These are phyloP conservation scores for Cotesia vestalis DNA, from an alignment of 1,140 invertebrate species.

Conservation along the genomic window DNA sequence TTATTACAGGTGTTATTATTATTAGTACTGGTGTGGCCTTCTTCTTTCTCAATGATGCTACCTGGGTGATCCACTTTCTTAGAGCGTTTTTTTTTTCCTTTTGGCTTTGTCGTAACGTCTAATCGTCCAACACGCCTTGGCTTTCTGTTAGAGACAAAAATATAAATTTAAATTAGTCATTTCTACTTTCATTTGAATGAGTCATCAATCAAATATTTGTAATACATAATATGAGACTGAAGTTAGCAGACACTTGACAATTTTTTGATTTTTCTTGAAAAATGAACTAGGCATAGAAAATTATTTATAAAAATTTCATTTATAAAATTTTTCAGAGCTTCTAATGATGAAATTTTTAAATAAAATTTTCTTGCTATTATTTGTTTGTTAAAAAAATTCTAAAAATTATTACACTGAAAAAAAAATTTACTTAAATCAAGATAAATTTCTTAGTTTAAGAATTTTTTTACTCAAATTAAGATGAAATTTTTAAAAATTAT, in stretches of 20 bases:
- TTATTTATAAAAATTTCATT: too few species aligned
- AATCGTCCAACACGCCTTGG: neutral
- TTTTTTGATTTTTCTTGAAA: too few species aligned
- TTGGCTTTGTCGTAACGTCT: slow-evolving; percentile 1
- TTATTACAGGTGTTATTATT: neutral
- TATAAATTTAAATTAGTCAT: neutral
- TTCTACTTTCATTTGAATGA: neutral
- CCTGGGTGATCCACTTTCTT: neutral
- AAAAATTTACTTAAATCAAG: too few species aligned
- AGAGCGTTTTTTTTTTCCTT: slow-evolving; percentile 11
- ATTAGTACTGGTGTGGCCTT: neutral
- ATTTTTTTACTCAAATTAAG: neutral
- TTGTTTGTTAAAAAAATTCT: too few species aligned
- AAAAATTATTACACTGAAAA: too few species aligned
- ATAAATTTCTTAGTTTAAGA: neutral
- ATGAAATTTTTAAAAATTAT: too few species aligned
- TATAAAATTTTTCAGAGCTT: too few species aligned
- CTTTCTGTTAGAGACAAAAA: neutral
- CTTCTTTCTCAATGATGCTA: neutral
- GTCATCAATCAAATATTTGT: slow-evolving; percentile 2
- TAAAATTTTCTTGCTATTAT: too few species aligned
- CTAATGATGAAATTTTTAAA: too few species aligned
- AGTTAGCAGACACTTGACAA: too few species aligned
- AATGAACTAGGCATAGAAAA: too few species aligned
- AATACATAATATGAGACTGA: neutral